phyloP scores from a whole-genome alignment of 2,888 invertebrate genomes.

The Chalcosyrphus nemorum region DNA sequence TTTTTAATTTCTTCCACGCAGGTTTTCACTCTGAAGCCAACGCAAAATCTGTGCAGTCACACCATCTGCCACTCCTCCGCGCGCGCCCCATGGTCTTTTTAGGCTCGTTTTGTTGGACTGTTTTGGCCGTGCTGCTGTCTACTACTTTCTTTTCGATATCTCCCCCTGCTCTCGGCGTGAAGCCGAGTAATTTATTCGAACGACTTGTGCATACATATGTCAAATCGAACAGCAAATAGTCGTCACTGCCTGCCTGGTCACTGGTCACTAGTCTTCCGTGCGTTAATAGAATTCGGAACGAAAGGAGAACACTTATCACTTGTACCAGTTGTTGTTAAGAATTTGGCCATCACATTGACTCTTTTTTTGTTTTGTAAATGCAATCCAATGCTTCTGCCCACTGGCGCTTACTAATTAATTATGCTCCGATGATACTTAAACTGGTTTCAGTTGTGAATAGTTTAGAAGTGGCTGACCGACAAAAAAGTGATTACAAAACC shows the following conservation, averaged over 20 bases:
- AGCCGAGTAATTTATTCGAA: slow-evolving; percentile 49
- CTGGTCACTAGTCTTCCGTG: slow-evolving; percentile 12
- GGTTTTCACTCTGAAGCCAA: slow-evolving; percentile 34
- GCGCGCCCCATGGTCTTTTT: slow-evolving; percentile 7
- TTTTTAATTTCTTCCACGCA: slow-evolving; percentile 34
- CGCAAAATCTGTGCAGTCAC: slow-evolving; percentile 19
- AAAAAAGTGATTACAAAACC: slow-evolving; percentile 42
- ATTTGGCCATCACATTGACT: slow-evolving; percentile 57
- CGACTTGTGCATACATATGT: slow-evolving; percentile 56
- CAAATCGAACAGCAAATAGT: slow-evolving; percentile 14
- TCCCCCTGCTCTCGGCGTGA: slow-evolving; percentile 16
- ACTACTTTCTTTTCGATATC: slow-evolving; percentile 68
- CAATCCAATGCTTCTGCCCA: slow-evolving; percentile 7
- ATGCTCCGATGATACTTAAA: slow-evolving; percentile 32
- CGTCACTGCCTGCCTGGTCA: not conserved
- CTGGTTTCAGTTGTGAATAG: slow-evolving; percentile 32
- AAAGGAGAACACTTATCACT: slow-evolving; percentile 44
- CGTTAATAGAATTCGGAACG: slow-evolving; percentile 28
- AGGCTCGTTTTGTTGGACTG: slow-evolving; percentile 15
- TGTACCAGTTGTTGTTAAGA: slow-evolving; percentile 39
- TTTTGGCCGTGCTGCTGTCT: slow-evolving; percentile 4
- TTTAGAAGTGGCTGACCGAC: slow-evolving; percentile 15
- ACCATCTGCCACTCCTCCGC: not conserved
- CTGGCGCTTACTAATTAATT: slow-evolving; percentile 55
- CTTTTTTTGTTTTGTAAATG: slow-evolving; percentile 39